Evolutionary conservation across 2,888 invertebrate species (phyloP).

Genomic region (Lasioglossum calceatum): DNA sequence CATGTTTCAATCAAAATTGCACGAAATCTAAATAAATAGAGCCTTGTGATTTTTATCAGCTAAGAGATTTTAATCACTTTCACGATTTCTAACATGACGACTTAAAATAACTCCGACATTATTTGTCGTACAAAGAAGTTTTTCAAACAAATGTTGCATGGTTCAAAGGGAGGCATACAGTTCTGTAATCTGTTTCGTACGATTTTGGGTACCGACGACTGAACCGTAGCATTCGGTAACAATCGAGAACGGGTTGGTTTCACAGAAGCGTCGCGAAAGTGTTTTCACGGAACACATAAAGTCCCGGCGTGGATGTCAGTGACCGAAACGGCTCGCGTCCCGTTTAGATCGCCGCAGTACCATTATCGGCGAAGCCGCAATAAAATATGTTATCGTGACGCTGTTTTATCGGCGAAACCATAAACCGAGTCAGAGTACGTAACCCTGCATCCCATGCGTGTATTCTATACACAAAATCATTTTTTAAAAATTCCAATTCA

Average conservation of each 20-base stretch:
- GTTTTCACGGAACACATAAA: slow-evolving; percentile 46
- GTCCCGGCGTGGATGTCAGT: slow-evolving; percentile 39
- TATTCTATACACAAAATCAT: not conserved
- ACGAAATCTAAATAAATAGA: no score
- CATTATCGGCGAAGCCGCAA: slow-evolving; percentile 43
- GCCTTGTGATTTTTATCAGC: no score
- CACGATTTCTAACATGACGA: no score
- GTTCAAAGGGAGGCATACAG: no score
- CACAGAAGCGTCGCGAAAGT: slow-evolving; percentile 38
- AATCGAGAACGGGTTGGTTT: slow-evolving; percentile 6
- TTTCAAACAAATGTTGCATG: no score
- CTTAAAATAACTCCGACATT: no score
- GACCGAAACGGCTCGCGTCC: slow-evolving; percentile 39
- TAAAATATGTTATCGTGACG: slow-evolving; percentile 58
- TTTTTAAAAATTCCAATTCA: not conserved
- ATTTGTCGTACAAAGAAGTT: no score
- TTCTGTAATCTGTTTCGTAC: no score
- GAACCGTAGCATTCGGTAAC: not conserved
- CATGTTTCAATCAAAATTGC: no score
- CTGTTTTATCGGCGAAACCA: slow-evolving; percentile 41
- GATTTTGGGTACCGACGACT: not conserved
- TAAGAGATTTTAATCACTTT: no score
- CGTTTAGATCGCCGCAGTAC: slow-evolving; percentile 29
- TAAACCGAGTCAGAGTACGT: slow-evolving; percentile 31
- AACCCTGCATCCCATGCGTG: not conserved